phyloP scores from a whole-genome alignment of 1,140 invertebrate species.

The Drosophila pallidifrons region DNA sequence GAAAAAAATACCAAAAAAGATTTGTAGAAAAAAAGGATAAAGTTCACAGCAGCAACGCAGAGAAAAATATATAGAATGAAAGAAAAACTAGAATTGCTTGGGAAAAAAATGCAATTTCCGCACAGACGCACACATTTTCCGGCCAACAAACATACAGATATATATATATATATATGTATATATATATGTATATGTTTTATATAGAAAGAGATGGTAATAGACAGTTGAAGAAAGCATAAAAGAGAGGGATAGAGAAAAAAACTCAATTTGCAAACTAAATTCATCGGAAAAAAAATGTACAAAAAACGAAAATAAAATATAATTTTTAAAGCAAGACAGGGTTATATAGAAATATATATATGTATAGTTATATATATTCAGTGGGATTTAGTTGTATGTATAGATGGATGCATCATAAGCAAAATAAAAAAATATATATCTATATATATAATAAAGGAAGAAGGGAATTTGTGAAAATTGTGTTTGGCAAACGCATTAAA shows the following conservation, averaged over 20 bases:
- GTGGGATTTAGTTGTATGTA: not conserved
- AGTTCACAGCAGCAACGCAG: constrained; percentile 36
- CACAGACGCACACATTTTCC: constrained; percentile 84
- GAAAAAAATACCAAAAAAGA: constrained; percentile 12
- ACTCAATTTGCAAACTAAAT: constrained; percentile 72
- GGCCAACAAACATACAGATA: constrained; percentile 48
- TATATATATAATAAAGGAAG: constrained; percentile 23
- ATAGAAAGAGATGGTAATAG: constrained; percentile 22
- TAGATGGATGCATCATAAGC: no score
- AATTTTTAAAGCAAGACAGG: constrained; percentile 8
- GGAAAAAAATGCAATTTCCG: constrained; percentile 81
- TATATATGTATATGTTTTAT: constrained; percentile 30
- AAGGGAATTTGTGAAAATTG: constrained; percentile 76
- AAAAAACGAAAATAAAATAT: constrained; percentile 21
- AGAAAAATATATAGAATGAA: constrained; percentile 12
- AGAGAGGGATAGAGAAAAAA: not conserved
- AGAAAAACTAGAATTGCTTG: constrained; percentile 30
- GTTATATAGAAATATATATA: not conserved
- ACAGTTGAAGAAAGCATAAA: not conserved
- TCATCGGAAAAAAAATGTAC: constrained; percentile 42
- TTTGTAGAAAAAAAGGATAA: constrained; percentile 18
- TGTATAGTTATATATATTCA: constrained; percentile 14
- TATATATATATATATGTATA: constrained; percentile 33
- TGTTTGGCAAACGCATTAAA: constrained; percentile 84
- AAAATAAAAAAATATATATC: not conserved